Percentiles rank a stretch among this genome's conserved stretches.
Conservation (phyloP, 2,888 invertebrate genomes). For the Xanthorhoe designata region DNA sequence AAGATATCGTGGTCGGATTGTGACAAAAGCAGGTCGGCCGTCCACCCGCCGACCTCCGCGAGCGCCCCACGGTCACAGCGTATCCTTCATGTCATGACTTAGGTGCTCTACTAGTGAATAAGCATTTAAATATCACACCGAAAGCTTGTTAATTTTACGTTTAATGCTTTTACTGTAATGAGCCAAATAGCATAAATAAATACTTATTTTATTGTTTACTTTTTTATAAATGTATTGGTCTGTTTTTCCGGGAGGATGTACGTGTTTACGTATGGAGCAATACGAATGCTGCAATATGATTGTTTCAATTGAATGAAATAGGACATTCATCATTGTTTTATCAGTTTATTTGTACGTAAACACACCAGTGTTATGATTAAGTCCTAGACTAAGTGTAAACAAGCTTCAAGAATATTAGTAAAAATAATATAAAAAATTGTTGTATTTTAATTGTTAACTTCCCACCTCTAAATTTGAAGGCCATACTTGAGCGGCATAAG, state of each 20-base stretch:
- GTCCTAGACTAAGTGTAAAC: constrained; percentile 74
- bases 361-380: constrained; percentile 45
- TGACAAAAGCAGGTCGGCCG: constrained; percentile 16
- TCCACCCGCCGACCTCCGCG: constrained; percentile 1
- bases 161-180: constrained; percentile 54
- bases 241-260: constrained; percentile 58
- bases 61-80: constrained; percentile 30
- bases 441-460: constrained; percentile 44
- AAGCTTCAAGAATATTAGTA: constrained; percentile 53
- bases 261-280: constrained; percentile 55
- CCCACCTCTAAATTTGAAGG: constrained; percentile 60
- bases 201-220: constrained; percentile 49
- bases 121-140: constrained; percentile 62
- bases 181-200: constrained; percentile 49
- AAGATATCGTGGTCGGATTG: constrained; percentile 30
- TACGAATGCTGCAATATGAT: constrained; percentile 38
- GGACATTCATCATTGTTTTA: constrained; percentile 44
- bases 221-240: constrained; percentile 57
- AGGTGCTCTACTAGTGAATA: constrained; percentile 66
- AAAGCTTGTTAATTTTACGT: constrained; percentile 65
- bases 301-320: constrained; percentile 36
- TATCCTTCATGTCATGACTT: constrained; percentile 47
- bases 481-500: constrained; percentile 59
- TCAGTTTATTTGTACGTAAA: constrained; percentile 60
- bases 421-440: constrained; percentile 39